These are phyloP conservation scores for Pandemis corylana DNA, from an alignment of 2,888 invertebrate genomes.

Conservation along the genomic window DNA sequence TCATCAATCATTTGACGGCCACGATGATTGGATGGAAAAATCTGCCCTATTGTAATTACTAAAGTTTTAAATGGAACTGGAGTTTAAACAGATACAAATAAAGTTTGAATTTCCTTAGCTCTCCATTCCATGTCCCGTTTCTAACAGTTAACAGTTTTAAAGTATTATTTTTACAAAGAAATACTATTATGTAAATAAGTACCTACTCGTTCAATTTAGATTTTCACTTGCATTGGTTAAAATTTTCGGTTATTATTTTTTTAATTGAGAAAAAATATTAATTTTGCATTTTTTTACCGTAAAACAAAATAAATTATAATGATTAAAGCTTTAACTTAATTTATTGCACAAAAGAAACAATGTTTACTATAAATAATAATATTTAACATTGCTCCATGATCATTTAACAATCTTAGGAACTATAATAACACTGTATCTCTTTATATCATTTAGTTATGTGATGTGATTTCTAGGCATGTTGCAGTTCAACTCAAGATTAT, in stretches of 20 bases:
- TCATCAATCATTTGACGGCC: constrained; percentile 56
- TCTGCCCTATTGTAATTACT: constrained; percentile 3
- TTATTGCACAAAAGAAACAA: background rate
- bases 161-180: background rate
- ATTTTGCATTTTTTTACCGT: background rate
- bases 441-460: too few relatives aligned
- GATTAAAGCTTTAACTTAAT: too few relatives aligned
- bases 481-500: too few relatives aligned
- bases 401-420: too few relatives aligned
- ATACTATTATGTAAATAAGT: background rate
- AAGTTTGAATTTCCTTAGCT: background rate
- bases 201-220: background rate
- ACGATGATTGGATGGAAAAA: constrained; percentile 30
- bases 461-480: too few relatives aligned
- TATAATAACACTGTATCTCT: too few relatives aligned
- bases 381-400: too few relatives aligned
- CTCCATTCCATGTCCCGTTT: background rate
- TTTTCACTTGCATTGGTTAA: background rate
- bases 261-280: background rate
- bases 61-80: background rate
- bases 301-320: background rate
- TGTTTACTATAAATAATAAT: background rate
- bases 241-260: background rate
- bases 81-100: background rate
- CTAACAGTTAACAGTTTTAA: background rate